These are phyloP conservation scores for Falcaria lacertinaria DNA, from an alignment of 2,888 invertebrate species.

Conservation along the genomic window DNA sequence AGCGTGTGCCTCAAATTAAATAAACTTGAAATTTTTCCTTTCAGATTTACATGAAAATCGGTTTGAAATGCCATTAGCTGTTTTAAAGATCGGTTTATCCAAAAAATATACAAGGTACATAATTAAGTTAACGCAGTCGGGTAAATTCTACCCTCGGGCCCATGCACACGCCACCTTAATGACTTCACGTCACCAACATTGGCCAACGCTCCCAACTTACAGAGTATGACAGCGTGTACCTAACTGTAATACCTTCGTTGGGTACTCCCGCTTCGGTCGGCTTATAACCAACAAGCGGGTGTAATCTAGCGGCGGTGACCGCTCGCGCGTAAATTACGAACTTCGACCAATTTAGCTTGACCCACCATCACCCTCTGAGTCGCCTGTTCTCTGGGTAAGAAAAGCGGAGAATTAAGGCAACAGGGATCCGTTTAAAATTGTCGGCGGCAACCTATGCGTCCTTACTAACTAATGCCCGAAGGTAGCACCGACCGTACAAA, in stretches of 20 bases:
- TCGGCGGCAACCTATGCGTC: conserved; percentile 48
- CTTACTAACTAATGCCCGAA: conserved; percentile 73
- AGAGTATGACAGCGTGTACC: conserved; percentile 19
- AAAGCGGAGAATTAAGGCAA: background rate
- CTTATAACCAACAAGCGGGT: conserved; percentile 65
- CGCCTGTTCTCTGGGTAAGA: background rate
- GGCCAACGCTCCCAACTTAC: conserved; percentile 38
- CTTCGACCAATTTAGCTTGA: conserved; percentile 35
- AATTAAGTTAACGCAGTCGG: conserved; percentile 52
- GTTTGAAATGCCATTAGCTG: too few relatives aligned
- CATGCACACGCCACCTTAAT: conserved; percentile 65
- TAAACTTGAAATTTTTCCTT: background rate
- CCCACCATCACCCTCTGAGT: conserved; percentile 16
- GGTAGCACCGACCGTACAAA: conserved; percentile 49
- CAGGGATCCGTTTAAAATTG: conserved; percentile 1
- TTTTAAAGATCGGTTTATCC: too few relatives aligned
- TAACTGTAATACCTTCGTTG: conserved; percentile 24
- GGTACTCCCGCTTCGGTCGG: conserved; percentile 39
- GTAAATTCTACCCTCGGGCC: conserved; percentile 43
- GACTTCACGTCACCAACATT: conserved; percentile 41
- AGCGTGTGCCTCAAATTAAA: background rate
- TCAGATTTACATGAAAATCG: background rate
- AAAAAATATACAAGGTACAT: too few relatives aligned
- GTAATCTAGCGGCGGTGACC: conserved; percentile 71
- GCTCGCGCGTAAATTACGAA: conserved; percentile 75